Percentiles rank a stretch among this genome's conserved stretches.
Evolutionary conservation across 1,140 invertebrate species (phyloP).

Genomic region (Rhyzopertha dominica): DNA sequence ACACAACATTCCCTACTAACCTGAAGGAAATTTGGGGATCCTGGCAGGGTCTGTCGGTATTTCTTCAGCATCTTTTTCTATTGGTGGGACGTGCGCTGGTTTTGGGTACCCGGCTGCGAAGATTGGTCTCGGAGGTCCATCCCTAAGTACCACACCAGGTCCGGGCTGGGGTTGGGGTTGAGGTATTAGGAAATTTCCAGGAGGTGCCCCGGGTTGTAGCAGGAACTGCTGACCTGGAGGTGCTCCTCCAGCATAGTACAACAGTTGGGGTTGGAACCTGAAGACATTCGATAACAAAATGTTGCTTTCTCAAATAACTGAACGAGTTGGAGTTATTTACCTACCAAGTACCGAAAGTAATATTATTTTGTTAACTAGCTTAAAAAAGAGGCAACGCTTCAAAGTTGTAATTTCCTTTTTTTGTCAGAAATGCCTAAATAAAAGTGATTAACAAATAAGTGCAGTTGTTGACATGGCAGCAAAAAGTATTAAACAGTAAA

Average conservation of each 20-base stretch:
- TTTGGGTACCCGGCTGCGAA: constrained; percentile 33
- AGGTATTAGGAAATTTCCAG: constrained; percentile 39
- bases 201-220: constrained; percentile 36
- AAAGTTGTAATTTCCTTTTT: too few relatives aligned
- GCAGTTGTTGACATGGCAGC: too few relatives aligned
- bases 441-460: too few relatives aligned
- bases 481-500: too few relatives aligned
- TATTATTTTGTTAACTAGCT: too few relatives aligned
- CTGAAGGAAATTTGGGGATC: constrained; percentile 24
- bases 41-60: constrained; percentile 36
- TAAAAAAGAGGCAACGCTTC: too few relatives aligned
- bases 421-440: too few relatives aligned
- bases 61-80: constrained; percentile 44
- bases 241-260: constrained; percentile 29
- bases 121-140: constrained; percentile 23
- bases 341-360: too few relatives aligned
- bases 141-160: not conserved
- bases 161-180: constrained; percentile 24
- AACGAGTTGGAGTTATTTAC: too few relatives aligned
- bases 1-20: not conserved
- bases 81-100: constrained; percentile 38
- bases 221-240: constrained; percentile 38
- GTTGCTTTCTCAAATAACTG: too few relatives aligned
- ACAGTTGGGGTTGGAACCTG: constrained; percentile 36
- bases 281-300: too few relatives aligned